Conservation (phyloP, 2,797 vertebrate species). For the Lutjanus argentimaculatus region DNA sequence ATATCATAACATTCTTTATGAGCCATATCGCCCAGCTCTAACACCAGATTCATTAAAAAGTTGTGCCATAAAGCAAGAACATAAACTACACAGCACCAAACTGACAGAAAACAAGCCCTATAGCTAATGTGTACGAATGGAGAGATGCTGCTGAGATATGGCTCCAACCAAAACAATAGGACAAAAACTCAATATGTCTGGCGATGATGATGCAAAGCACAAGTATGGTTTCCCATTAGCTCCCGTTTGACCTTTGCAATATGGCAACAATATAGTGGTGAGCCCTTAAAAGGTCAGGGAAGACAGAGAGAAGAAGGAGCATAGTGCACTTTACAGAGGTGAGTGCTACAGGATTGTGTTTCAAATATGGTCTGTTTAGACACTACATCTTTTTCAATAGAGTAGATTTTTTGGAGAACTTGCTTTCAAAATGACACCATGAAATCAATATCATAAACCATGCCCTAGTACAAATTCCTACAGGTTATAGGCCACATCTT, state of each 20-base stretch:
- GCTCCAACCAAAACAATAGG: conserved; percentile 64
- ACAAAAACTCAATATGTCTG: conserved; percentile 81
- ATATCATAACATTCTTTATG: no score
- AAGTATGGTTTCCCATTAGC: conserved; percentile 75
- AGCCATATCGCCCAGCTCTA: no score
- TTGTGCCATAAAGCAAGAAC: conserved; percentile 33
- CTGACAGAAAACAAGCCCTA: conserved; percentile 49
- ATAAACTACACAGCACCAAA: conserved; percentile 22
- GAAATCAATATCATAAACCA: conserved; percentile 38
- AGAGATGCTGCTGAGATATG: conserved; percentile 61
- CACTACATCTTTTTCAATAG: neutral
- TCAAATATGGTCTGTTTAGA: conserved; percentile 31
- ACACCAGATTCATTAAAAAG: conserved; percentile 29
- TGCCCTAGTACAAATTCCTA: conserved; percentile 8
- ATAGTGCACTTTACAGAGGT: conserved; percentile 41
- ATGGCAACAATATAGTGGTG: conserved; percentile 75
- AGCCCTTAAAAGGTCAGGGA: conserved; percentile 80
- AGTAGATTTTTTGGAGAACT: conserved; percentile 18
- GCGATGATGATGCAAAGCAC: conserved; percentile 76
- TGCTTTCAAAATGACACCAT: conserved; percentile 17
- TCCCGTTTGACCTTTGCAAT: conserved; percentile 81
- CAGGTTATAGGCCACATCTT: conserved; percentile 7
- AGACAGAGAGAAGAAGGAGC: conserved; percentile 63
- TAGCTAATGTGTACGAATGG: conserved; percentile 73
- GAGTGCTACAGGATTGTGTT: conserved; percentile 43